Base-by-base conservation (phyloP, 2,888 invertebrate genomes). In the Synergus gifuensis region DNA sequence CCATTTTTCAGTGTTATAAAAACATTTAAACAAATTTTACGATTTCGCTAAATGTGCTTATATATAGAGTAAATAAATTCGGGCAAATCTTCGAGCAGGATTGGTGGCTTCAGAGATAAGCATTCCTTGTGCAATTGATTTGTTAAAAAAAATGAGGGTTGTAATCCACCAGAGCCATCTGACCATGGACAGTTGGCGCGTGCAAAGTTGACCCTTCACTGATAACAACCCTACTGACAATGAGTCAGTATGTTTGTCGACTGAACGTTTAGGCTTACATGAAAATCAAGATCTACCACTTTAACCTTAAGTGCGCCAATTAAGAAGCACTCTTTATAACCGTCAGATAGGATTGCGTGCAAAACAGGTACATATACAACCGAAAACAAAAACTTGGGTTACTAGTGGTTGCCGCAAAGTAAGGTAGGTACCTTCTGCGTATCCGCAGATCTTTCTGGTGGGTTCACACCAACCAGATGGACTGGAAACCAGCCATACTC, bases 401-500 rank as follows among this genome's bases (percentile, higher is more conserved):
- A 36, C 54, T 49, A 36, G 54, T 73, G 11, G 49, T 54, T 73
- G 54, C 46, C 73, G 49, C 73, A 54, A 73, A 73, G 54, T 73
- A 54, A 36, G 73, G 73, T 73, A 73, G 54, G 73, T 73, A 40
- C 40, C 49, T 54, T n/a, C 36, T 73, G 73, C 73, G 78, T 81
- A 82, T 83, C 78, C 83, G 40, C 78, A 77, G 78, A 83, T 85
- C 83, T 88, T 86, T 85, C 84, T 85, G 83, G 85, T 83, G 81
- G 86, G 83, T 87, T 88, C 85, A 84, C 87, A 87, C 85, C 87
- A 87, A 83, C 85, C 85, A 63, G 85, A 87, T 84, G 83, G 83
- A 86, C 84, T 85, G 85, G 81, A 81, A 79, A 87, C 87, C 89
- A 86, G 88, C 88, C 89, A 88, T 89, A 87, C 88, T 88, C 88